Percentiles rank a stretch among this genome's conserved stretches.
Conservation (phyloP, 2,797 vertebrate species). For the Melanotaenia trifasciata region DNA sequence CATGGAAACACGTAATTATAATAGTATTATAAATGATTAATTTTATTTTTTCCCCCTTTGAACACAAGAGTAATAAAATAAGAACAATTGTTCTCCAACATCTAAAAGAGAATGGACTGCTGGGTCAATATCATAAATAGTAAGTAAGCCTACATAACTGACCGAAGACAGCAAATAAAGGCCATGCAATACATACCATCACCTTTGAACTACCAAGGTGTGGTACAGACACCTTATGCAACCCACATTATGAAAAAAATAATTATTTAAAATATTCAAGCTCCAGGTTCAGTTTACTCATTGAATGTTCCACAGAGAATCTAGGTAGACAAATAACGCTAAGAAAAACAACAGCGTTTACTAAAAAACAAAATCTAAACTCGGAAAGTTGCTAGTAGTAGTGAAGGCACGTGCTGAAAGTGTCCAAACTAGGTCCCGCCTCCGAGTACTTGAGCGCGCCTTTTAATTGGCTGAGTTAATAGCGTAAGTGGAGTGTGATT, state of each 20-base stretch:
- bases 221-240: slow-evolving; percentile 33
- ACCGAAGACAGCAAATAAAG: slow-evolving; percentile 15
- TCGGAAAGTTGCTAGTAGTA: background rate
- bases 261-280: background rate
- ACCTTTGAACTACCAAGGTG: slow-evolving; percentile 55
- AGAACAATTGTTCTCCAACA: background rate
- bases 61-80: background rate
- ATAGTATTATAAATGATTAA: background rate
- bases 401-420: background rate
- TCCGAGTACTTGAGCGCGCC: fast-evolving
- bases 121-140: background rate
- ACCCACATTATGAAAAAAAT: slow-evolving; percentile 12
- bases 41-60: background rate
- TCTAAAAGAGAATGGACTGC: slow-evolving; percentile 8
- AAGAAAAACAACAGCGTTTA: background rate
- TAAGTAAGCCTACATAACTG: background rate
- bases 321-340: background rate
- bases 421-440: slow-evolving; percentile 41
- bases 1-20: background rate
- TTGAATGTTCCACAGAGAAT: background rate
- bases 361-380: fast-evolving
- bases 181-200: slow-evolving; percentile 29
- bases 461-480: slow-evolving; percentile 62
- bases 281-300: background rate
- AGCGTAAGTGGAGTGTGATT: slow-evolving; percentile 29